Conservation (phyloP, 2,888 invertebrate genomes). For the Leptodirus hochenwartii region DNA sequence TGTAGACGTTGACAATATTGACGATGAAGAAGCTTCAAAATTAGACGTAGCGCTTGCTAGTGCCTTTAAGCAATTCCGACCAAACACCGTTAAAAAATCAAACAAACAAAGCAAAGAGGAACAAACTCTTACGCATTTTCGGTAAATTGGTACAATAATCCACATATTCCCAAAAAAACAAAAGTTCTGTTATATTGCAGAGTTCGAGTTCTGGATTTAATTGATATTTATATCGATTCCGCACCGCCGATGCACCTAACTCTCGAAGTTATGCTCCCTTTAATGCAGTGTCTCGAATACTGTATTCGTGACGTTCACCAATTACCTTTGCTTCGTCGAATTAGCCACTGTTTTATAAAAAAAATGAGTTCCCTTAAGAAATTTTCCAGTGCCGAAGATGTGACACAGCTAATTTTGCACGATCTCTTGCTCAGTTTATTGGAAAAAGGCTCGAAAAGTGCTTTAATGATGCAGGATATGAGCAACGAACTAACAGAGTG, state of each 20-base stretch:
- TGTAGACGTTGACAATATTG: slow-evolving; percentile 54
- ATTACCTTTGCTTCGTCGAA: slow-evolving; percentile 42
- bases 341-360: slow-evolving; percentile 41
- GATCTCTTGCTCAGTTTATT: slow-evolving; percentile 37
- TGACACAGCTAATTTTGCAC: slow-evolving; percentile 33
- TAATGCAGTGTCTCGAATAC: slow-evolving; percentile 49
- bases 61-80: slow-evolving; percentile 48
- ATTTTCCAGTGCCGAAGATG: slow-evolving; percentile 35
- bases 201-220: slow-evolving; percentile 53
- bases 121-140: slow-evolving; percentile 54
- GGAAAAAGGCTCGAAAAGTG: slow-evolving; percentile 43
- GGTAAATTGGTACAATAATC: too few species aligned
- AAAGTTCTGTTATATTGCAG: slow-evolving; percentile 45
- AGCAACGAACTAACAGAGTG: slow-evolving; percentile 44
- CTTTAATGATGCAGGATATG: slow-evolving; percentile 45
- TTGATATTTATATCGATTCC: slow-evolving; percentile 54
- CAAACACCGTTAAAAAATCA: slow-evolving; percentile 13
- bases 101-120: slow-evolving; percentile 36
- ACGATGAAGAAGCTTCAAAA: slow-evolving; percentile 52
- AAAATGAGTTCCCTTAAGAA: slow-evolving; percentile 39
- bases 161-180: slow-evolving; percentile 37
- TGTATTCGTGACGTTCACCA: slow-evolving; percentile 50
- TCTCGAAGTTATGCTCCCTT: slow-evolving; percentile 48
- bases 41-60: slow-evolving; percentile 49
- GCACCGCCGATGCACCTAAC: slow-evolving; percentile 47